Evolutionary conservation across 2,797 vertebrate species (phyloP).

Genomic region (Oryzias sinensis): DNA sequence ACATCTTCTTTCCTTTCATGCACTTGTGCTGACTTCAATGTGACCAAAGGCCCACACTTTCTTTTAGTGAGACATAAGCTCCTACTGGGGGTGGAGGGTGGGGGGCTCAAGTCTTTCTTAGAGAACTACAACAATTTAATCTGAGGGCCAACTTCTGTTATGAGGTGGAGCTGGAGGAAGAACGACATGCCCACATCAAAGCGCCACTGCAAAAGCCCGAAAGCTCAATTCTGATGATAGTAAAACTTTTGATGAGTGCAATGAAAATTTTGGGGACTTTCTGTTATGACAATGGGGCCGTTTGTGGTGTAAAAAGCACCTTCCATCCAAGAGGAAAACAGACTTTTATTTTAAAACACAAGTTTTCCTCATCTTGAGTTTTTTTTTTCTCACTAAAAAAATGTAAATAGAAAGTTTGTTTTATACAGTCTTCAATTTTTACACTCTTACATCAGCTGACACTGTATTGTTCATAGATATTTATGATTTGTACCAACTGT

Average conservation of each 20-base stretch:
- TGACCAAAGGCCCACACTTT: no score
- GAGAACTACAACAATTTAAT: no score
- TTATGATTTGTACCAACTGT: conserved; percentile 2
- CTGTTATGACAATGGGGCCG: conserved; percentile 36
- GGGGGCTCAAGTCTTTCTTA: no score
- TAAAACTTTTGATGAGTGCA: neutral
- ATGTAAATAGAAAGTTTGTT: conserved; percentile 8
- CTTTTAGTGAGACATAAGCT: no score
- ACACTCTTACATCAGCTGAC: no score
- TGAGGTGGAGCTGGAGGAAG: neutral
- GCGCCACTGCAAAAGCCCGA: conserved; percentile 3
- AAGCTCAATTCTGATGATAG: conserved; percentile 27
- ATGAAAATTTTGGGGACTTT: conserved; percentile 54
- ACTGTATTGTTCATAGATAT: no score
- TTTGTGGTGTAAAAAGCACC: conserved; percentile 21
- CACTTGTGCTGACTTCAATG: no score
- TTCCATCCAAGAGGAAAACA: conserved; percentile 18
- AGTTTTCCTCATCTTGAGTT: conserved; percentile 7
- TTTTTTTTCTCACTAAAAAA: conserved; percentile 25
- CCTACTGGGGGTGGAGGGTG: no score
- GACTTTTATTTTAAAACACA: conserved; percentile 10
- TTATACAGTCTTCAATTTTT: no score
- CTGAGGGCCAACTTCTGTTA: no score
- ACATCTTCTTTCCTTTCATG: no score
- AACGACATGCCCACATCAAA: neutral